Evolutionary conservation across 2,113 vertebrate species (phyloP).

Genomic region (Bufo gargarizans): DNA sequence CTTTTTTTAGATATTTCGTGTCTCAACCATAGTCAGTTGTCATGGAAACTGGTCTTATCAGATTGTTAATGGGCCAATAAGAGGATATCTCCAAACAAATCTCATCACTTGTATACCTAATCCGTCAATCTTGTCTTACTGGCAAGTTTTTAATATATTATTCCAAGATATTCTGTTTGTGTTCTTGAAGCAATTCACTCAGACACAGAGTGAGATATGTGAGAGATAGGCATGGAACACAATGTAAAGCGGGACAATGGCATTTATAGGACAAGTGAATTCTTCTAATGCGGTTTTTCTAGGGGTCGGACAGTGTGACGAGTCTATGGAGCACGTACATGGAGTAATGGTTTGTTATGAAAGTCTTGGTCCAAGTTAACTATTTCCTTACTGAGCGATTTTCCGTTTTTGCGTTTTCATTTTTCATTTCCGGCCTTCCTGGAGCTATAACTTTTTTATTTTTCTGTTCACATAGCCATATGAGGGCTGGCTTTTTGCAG

Average conservation of each 20-base stretch:
- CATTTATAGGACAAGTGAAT: background rate
- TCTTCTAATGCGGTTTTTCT: background rate
- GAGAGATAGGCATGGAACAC: background rate
- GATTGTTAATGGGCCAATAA: slow-evolving; percentile 35
- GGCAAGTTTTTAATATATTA: slow-evolving; percentile 28
- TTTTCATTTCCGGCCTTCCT: no score
- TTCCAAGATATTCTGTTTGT: slow-evolving; percentile 7
- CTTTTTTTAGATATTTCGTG: slow-evolving; percentile 43
- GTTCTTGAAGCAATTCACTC: background rate
- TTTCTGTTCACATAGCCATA: no score
- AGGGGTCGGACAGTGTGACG: background rate
- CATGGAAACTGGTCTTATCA: slow-evolving; percentile 46
- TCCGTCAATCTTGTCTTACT: background rate
- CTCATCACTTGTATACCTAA: slow-evolving; percentile 33
- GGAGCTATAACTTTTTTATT: no score
- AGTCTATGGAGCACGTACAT: no score
- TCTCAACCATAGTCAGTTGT: slow-evolving; percentile 32
- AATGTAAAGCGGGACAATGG: background rate
- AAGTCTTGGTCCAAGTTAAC: no score
- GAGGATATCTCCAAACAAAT: slow-evolving; percentile 33
- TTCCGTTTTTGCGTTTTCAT: no score
- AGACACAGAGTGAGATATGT: background rate
- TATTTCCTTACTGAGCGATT: no score
- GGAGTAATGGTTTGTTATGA: no score
- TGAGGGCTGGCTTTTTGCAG: no score